Percentiles rank a stretch among this genome's conserved stretches.
phyloP scores from a whole-genome alignment of 2,888 invertebrate genomes.

The Cataglyphis albicans region DNA sequence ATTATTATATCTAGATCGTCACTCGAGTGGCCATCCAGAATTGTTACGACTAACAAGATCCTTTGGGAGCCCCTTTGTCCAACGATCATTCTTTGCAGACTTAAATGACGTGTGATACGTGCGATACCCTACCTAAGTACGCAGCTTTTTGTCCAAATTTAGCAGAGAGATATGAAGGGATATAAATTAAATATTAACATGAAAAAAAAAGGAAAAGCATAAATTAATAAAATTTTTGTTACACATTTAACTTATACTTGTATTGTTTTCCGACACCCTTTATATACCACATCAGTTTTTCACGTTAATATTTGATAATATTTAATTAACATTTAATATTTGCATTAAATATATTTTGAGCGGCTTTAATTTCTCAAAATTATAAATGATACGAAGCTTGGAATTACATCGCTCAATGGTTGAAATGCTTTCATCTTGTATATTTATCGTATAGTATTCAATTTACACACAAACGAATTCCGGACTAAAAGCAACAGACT shows the following conservation, averaged over 20 bases:
- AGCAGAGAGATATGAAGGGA: neutral
- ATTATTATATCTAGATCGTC: neutral
- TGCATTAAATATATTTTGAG: neutral
- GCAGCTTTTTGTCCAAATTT: neutral
- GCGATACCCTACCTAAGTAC: neutral
- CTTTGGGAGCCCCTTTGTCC: slow-evolving; percentile 55
- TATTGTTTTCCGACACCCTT: no score
- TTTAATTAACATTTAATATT: neutral
- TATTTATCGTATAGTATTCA: slow-evolving; percentile 33
- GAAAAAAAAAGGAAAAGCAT: no score
- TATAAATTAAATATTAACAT: no score
- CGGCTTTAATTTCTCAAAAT: neutral
- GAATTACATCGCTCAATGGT: neutral
- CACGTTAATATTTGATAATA: neutral
- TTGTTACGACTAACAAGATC: slow-evolving; percentile 72
- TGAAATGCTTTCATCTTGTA: slow-evolving; percentile 10
- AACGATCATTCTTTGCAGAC: slow-evolving; percentile 30
- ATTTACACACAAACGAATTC: slow-evolving; percentile 19
- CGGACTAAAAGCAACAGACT: slow-evolving; percentile 10
- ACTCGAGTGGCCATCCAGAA: slow-evolving; percentile 53
- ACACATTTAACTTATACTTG: no score
- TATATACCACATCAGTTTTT: no score
- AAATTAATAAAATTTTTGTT: no score
- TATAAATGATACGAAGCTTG: neutral
- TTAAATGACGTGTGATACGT: slow-evolving; percentile 20